Conservation (phyloP, 2,797 vertebrate genomes). For the Pangasius mekongensis region DNA sequence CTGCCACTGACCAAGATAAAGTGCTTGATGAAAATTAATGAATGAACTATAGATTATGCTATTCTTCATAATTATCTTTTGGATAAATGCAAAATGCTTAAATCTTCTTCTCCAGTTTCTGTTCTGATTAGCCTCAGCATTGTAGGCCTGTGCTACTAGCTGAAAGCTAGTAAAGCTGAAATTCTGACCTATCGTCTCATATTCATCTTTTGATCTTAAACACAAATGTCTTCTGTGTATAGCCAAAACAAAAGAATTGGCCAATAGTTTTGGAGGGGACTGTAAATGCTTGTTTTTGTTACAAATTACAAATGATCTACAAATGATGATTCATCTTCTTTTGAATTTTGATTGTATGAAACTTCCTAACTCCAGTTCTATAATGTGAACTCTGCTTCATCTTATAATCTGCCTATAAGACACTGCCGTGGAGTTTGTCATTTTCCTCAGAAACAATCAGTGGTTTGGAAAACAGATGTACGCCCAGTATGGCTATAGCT, state of each 20-base stretch:
- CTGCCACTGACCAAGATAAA: not conserved
- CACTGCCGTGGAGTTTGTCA: not conserved
- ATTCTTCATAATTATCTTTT: not conserved
- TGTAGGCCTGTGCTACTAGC: not conserved
- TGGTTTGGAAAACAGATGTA: constrained; percentile 1
- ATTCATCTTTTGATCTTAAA: constrained; percentile 1
- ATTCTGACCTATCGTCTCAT: not conserved
- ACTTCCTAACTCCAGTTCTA: not conserved
- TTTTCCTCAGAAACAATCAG: not conserved
- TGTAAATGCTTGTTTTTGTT: not conserved
- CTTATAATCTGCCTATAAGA: not conserved
- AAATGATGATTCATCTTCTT: not conserved
- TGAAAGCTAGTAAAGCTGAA: not conserved
- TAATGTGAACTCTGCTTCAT: not conserved
- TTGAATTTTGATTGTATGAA: not conserved
- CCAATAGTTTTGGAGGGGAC: not conserved
- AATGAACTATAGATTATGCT: not conserved
- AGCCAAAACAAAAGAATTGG: not conserved
- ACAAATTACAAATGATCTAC: not conserved
- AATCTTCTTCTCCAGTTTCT: not conserved
- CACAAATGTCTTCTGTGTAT: not conserved
- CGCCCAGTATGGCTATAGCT: not conserved
- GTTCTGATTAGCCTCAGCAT: not conserved
- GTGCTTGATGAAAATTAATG: constrained; percentile 1
- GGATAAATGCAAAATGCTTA: not conserved